Evolutionary conservation across 1,140 invertebrate species (phyloP).

Genomic region (Ostrea edulis): DNA sequence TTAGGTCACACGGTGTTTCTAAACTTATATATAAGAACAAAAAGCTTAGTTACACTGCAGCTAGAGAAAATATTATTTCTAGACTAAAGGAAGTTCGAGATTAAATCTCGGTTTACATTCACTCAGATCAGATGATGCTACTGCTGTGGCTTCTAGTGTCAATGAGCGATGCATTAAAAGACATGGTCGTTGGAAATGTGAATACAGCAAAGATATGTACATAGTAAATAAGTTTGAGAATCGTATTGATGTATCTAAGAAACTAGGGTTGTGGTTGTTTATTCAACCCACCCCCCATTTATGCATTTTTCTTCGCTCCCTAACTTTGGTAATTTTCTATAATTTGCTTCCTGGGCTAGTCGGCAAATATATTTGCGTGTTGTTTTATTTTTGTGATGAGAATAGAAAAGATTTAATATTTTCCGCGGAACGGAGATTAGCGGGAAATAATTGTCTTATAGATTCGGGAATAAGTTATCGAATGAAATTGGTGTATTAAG

Average conservation of each 20-base stretch:
- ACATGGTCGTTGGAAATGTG: constrained; percentile 37
- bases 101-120: constrained; percentile 48
- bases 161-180: constrained; percentile 42
- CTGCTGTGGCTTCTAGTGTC: background rate
- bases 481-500: no score
- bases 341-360: no score
- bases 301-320: constrained; percentile 37
- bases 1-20: constrained; percentile 46
- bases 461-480: no score
- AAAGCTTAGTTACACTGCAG: no score
- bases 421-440: no score
- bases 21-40: constrained; percentile 44
- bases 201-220: constrained; percentile 42
- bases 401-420: no score
- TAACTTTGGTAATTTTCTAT: constrained; percentile 4
- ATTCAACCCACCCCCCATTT: no score
- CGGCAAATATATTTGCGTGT: no score
- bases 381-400: no score
- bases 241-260: background rate
- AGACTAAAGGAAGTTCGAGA: background rate
- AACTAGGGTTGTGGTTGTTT: background rate
- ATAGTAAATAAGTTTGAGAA: constrained; percentile 28
- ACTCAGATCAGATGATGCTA: constrained; percentile 22
- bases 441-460: no score
- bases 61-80: background rate